A percentile compares a stretch with the other conserved stretches of the same genome.
Evolutionary conservation across 2,113 vertebrate genomes (phyloP).

Genomic region (Dinomys branickii): DNA sequence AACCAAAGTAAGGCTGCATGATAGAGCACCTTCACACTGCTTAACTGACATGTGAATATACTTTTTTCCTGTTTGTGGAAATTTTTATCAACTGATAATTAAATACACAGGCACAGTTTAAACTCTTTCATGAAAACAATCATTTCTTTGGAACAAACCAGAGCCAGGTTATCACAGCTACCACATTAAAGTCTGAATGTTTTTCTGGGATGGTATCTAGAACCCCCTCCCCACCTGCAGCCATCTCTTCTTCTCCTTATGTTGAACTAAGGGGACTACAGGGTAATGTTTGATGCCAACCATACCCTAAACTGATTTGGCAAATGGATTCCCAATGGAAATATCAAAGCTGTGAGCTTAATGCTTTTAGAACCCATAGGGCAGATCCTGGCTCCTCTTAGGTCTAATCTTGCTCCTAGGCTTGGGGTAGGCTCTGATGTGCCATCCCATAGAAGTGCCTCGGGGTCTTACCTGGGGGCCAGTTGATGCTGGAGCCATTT

Average conservation of each 20-base stretch:
- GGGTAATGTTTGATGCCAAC: background rate
- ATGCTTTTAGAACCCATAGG: background rate
- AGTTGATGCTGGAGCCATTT: conserved; percentile 98
- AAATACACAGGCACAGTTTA: background rate
- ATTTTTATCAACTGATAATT: background rate
- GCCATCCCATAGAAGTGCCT: fast-evolving
- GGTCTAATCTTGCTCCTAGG: fast-evolving
- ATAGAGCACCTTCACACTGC: background rate
- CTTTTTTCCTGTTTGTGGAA: background rate
- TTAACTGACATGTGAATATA: background rate
- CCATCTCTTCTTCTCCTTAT: background rate
- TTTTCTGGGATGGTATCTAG: fast-evolving
- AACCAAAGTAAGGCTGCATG: background rate
- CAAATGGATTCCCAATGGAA: fast-evolving
- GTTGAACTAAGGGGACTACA: background rate
- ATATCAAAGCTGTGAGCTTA: fast-evolving
- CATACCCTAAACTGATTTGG: fast-evolving
- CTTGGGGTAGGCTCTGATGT: fast-evolving
- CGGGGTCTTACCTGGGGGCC: conserved; percentile 94
- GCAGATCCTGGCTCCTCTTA: background rate
- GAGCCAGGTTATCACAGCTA: fast-evolving
- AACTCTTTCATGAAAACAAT: background rate
- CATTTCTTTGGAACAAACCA: background rate
- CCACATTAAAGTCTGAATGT: fast-evolving
- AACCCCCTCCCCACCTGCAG: background rate